Evolutionary conservation across 2,113 vertebrate genomes (phyloP).

Genomic region (Eidolon helvum): DNA sequence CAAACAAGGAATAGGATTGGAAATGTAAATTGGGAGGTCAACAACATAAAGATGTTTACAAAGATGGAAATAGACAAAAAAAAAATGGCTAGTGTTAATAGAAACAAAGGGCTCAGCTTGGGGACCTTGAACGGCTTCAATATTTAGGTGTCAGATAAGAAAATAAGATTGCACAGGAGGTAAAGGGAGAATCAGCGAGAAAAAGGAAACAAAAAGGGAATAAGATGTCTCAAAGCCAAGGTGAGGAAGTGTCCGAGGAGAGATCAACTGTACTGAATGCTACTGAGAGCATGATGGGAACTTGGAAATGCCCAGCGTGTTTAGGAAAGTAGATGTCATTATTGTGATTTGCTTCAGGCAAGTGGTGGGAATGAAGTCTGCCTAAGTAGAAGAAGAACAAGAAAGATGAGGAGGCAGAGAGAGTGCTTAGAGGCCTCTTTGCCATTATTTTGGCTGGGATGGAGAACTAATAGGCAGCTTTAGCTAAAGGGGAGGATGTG

Average conservation of each 20-base stretch:
- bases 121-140: background rate
- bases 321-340: background rate
- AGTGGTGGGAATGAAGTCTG: background rate
- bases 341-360: background rate
- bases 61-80: background rate
- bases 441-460: background rate
- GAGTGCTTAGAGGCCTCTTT: background rate
- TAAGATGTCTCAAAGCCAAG: too few relatives aligned
- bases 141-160: background rate
- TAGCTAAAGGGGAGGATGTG: background rate
- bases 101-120: background rate
- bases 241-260: background rate
- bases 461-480: background rate
- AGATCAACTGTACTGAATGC: background rate
- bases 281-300: accelerated
- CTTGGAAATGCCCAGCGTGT: accelerated
- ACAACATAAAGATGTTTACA: background rate
- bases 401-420: background rate
- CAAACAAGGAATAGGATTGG: background rate
- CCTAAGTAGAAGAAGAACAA: too few relatives aligned
- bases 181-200: background rate
- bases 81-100: background rate
- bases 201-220: background rate
- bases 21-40: background rate
- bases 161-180: background rate